Conservation (phyloP, 2,113 vertebrate species). For the Cercocebus atys region DNA sequence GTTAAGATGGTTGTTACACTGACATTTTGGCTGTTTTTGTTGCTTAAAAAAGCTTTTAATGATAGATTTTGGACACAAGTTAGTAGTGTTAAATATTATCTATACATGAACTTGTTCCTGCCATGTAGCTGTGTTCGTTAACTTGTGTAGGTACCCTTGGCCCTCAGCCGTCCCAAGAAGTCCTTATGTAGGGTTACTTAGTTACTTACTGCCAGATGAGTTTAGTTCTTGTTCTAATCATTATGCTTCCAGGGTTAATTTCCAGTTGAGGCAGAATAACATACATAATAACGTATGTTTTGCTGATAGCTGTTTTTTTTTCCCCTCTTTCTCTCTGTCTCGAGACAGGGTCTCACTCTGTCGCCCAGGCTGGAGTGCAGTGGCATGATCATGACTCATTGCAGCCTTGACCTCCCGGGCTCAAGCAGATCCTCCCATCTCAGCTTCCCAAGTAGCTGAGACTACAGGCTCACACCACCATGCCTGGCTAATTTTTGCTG, state of each 20-base stretch:
- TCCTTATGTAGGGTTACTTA: neutral
- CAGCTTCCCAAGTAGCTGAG: no score
- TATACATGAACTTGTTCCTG: neutral
- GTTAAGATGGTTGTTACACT: neutral
- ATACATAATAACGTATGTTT: neutral
- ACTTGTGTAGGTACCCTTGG: neutral
- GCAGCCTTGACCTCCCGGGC: no score
- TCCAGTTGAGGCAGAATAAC: neutral
- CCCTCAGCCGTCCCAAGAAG: neutral
- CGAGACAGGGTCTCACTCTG: no score
- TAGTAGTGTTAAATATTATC: neutral
- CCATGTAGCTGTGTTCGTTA: neutral
- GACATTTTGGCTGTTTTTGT: neutral
- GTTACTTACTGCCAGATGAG: neutral
- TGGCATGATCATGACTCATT: no score
- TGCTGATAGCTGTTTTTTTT: neutral
- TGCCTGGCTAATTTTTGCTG: neutral
- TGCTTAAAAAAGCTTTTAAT: conserved; percentile 3
- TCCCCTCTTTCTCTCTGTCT: no score
- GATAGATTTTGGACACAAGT: neutral
- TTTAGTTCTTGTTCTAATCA: neutral
- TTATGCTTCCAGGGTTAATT: neutral
- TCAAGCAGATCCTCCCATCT: no score
- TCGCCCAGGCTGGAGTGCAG: no score
- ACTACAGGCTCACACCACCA: no score